Evolutionary conservation across 2,113 vertebrate genomes (phyloP).

Genomic region (Orientallactaga bullata): DNA sequence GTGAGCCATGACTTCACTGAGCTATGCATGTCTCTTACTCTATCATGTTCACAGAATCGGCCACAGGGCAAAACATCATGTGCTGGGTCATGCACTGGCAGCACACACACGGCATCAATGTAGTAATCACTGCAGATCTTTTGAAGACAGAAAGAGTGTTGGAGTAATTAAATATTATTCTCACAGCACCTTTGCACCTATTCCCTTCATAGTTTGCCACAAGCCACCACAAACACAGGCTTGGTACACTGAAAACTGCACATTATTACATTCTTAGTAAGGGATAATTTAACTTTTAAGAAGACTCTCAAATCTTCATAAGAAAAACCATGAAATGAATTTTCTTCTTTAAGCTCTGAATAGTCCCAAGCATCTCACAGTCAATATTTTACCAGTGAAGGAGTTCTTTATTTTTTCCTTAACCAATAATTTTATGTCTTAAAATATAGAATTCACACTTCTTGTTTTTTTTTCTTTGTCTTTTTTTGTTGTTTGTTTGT

Average conservation of each 20-base stretch:
- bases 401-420: conserved; percentile 47
- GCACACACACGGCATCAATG: no score
- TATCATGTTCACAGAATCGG: neutral
- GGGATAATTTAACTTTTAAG: conserved; percentile 33
- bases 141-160: no score
- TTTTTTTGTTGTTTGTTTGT: no score
- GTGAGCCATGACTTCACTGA: neutral
- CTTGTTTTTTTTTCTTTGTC: conserved; percentile 45
- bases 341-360: conserved; percentile 51
- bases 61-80: neutral
- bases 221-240: neutral
- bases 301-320: neutral
- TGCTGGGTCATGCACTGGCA: neutral
- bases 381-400: neutral
- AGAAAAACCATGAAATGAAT: conserved; percentile 40
- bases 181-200: neutral
- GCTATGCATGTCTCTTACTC: neutral
- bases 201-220: neutral
- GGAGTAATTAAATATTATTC: neutral
- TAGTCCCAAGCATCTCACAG: conserved; percentile 12
- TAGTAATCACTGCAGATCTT: no score
- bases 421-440: conserved; percentile 75
- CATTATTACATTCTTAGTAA: neutral
- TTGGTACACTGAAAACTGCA: neutral
- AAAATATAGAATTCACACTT: conserved; percentile 64